phyloP scores from a whole-genome alignment of 1,140 invertebrate species.

The Physella acuta region DNA sequence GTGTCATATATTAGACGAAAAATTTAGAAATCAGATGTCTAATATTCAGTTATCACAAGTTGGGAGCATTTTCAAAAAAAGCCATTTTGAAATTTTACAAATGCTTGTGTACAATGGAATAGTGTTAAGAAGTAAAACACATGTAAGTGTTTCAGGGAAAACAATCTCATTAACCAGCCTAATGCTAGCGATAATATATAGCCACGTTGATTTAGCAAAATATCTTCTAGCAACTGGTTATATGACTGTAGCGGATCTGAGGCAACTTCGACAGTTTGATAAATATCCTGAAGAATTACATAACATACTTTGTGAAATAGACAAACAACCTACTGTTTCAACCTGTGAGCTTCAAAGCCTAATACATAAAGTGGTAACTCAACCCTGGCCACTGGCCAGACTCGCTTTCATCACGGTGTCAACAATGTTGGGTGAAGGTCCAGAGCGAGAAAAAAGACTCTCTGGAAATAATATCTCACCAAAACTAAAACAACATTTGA shows the following conservation, averaged over 20 bases:
- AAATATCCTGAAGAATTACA: background rate
- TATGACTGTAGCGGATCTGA: background rate
- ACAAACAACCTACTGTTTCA: background rate
- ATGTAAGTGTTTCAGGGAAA: background rate
- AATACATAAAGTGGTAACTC: background rate
- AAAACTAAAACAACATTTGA: background rate
- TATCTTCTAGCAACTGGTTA: conserved; percentile 1
- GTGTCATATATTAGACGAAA: background rate
- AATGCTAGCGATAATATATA: background rate
- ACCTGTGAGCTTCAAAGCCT: background rate
- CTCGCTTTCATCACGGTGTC: too few species aligned
- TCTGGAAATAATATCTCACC: background rate
- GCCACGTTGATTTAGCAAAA: background rate
- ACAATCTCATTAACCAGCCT: background rate
- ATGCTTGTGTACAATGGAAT: background rate
- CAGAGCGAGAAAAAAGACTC: background rate
- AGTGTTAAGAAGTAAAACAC: too few species aligned
- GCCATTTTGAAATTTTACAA: background rate
- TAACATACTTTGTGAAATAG: background rate
- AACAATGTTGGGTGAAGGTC: too few species aligned
- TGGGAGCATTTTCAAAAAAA: background rate
- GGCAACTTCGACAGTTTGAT: background rate
- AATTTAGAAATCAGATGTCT: background rate
- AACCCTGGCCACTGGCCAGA: conserved; percentile 1
- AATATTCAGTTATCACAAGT: background rate